Evolutionary conservation across 2,113 vertebrate genomes (phyloP).

Genomic region (Coregonus clupeaformis): DNA sequence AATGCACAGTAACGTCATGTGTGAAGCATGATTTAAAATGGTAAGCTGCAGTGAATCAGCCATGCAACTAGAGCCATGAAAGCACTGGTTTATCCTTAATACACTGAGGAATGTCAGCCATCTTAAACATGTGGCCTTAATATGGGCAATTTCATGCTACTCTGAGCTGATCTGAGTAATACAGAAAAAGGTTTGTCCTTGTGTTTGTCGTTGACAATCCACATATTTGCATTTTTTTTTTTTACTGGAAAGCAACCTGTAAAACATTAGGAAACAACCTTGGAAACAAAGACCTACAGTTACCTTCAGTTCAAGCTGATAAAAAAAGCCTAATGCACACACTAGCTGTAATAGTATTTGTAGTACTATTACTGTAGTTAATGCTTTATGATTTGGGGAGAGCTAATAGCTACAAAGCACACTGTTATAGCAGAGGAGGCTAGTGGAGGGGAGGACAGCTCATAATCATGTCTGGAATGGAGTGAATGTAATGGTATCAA

Average conservation of each 20-base stretch:
- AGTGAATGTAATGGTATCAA: no score
- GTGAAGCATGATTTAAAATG: background rate
- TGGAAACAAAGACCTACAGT: background rate
- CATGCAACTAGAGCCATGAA: no score
- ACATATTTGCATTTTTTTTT: no score
- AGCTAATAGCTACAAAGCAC: background rate
- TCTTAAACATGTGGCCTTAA: no score
- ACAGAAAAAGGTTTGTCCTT: background rate
- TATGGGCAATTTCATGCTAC: no score
- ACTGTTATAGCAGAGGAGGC: no score
- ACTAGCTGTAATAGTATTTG: background rate
- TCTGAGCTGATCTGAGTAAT: conserved; percentile 22
- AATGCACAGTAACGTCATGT: background rate
- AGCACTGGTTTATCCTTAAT: conserved; percentile 4
- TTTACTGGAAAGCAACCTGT: background rate
- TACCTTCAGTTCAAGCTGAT: background rate
- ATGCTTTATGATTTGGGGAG: background rate
- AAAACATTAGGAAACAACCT: background rate
- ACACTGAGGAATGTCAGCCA: no score
- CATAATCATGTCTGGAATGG: no score
- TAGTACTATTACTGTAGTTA: background rate
- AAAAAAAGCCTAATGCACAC: background rate
- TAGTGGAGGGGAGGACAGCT: no score
- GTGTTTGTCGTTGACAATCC: background rate
- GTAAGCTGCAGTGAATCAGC: background rate